phyloP scores from a whole-genome alignment of 2,113 vertebrate species.

The Archilochus colubris region DNA sequence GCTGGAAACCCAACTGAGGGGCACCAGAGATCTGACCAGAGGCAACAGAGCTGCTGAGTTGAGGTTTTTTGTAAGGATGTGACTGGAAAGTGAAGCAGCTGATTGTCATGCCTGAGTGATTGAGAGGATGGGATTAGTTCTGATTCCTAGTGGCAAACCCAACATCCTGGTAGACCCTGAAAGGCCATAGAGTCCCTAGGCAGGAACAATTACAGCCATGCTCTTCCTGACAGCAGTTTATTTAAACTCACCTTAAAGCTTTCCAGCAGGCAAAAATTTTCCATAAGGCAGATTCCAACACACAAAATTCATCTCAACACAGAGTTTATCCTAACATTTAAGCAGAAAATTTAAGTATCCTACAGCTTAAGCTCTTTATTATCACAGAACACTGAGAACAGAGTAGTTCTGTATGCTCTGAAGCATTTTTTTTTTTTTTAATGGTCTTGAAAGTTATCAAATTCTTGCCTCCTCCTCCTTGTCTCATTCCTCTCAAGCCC shows the following conservation, averaged over 20 bases:
- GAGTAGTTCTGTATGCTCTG: not conserved
- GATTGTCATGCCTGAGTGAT: not conserved
- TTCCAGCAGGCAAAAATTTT: not conserved
- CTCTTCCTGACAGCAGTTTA: not conserved
- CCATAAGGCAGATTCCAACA: not conserved
- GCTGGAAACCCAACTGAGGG: not conserved
- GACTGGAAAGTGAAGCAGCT: not conserved
- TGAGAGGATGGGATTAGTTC: not conserved
- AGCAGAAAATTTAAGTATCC: not conserved
- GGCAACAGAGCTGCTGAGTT: not conserved
- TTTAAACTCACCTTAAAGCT: not conserved
- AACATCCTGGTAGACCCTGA: not conserved
- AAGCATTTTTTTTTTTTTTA: not conserved
- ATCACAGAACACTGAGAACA: accelerated
- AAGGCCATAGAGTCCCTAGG: not conserved
- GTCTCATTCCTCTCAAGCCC: not conserved
- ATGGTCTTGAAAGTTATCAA: not conserved
- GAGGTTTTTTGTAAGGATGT: not conserved
- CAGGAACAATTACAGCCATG: not conserved
- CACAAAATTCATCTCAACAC: not conserved
- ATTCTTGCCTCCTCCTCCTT: not conserved
- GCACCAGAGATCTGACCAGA: not conserved
- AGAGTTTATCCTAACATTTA: not conserved
- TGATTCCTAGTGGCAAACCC: not conserved
- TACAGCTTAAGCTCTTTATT: not conserved